Conservation (phyloP, 2,797 vertebrate genomes). For the Typhlichthys subterraneus region DNA sequence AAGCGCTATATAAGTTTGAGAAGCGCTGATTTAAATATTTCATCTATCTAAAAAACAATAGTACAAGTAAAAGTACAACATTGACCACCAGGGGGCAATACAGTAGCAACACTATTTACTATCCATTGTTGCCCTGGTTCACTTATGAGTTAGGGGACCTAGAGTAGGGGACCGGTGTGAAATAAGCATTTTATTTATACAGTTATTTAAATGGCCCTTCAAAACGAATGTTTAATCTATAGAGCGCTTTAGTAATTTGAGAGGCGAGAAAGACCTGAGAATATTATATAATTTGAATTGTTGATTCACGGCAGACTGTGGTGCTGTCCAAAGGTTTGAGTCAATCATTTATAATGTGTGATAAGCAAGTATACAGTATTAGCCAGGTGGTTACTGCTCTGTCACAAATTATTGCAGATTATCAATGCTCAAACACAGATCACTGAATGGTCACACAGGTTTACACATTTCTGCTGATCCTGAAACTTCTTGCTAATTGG, state of each 20-base stretch:
- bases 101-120: too few relatives aligned
- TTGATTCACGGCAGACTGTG: not conserved
- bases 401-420: not conserved
- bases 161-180: too few relatives aligned
- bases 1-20: too few relatives aligned
- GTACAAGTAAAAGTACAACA: too few relatives aligned
- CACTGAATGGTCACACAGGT: not conserved
- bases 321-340: slow-evolving; percentile 1
- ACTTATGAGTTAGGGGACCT: too few relatives aligned
- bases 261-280: not conserved
- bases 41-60: too few relatives aligned
- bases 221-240: too few relatives aligned
- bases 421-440: slow-evolving; percentile 3
- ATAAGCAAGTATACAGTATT: not conserved
- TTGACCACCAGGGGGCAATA: too few relatives aligned
- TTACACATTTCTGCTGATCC: not conserved
- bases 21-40: too few relatives aligned
- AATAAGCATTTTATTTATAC: too few relatives aligned
- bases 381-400: not conserved
- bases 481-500: not conserved
- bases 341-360: not conserved
- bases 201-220: too few relatives aligned
- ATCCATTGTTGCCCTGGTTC: too few relatives aligned
- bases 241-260: not conserved
- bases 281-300: not conserved